phyloP scores from a whole-genome alignment of 2,797 vertebrate species.

The Sebastes aleutianus region DNA sequence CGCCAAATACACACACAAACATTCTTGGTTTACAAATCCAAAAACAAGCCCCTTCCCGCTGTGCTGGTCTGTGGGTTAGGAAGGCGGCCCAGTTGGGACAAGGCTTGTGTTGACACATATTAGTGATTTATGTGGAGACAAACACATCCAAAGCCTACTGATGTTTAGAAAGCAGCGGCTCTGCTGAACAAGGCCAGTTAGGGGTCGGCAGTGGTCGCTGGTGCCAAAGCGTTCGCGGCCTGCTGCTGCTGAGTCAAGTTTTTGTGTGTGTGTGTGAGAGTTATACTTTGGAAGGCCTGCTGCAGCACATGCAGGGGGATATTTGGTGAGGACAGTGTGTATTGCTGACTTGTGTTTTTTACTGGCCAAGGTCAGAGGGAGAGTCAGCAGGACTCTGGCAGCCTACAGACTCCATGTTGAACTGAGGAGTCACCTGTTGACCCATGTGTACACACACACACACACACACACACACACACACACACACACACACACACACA shows the following conservation, averaged over 20 bases:
- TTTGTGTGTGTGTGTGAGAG: conserved; percentile 8
- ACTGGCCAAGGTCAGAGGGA: conserved; percentile 22
- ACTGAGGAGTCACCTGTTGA: neutral
- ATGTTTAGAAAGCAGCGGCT: conserved; percentile 21
- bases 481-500: neutral
- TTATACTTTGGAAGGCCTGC: neutral
- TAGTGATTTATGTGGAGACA: conserved; percentile 39
- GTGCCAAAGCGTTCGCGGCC: conserved; percentile 9
- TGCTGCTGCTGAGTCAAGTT: conserved; percentile 31
- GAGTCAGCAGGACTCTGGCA: conserved; percentile 4
- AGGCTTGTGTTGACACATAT: conserved; percentile 20
- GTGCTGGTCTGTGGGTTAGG: conserved; percentile 11
- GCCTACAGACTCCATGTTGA: neutral
- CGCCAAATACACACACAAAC: neutral
- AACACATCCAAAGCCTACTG: conserved; percentile 14
- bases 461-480: neutral
- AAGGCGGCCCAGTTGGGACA: conserved; percentile 1
- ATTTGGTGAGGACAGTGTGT: conserved; percentile 13
- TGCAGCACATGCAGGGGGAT: conserved; percentile 5
- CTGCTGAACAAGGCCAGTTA: neutral
- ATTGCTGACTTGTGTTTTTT: conserved; percentile 39
- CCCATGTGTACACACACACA: neutral
- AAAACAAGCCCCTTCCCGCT: neutral
- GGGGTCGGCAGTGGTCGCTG: neutral
- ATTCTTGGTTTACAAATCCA: neutral